Conservation (phyloP, 2,797 vertebrate genomes). For the Ibycter americanus region DNA sequence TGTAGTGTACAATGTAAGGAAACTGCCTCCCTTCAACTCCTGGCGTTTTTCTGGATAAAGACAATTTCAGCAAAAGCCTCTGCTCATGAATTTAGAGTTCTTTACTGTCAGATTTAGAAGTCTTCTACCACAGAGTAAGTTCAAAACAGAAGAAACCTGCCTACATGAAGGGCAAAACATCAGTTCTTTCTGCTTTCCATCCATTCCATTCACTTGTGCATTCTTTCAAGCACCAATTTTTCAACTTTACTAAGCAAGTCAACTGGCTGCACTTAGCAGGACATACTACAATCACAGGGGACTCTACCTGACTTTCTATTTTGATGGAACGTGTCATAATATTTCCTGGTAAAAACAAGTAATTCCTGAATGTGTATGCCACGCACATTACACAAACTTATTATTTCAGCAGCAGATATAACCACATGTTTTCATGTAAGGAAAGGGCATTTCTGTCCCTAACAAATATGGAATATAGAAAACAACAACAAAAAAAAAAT, state of each 20-base stretch:
- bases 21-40: background rate
- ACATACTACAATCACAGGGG: background rate
- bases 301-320: background rate
- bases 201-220: background rate
- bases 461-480: background rate
- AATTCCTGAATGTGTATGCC: background rate
- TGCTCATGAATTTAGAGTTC: background rate
- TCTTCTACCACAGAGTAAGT: background rate
- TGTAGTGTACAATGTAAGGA: background rate
- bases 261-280: background rate
- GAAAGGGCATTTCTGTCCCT: background rate
- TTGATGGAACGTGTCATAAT: background rate
- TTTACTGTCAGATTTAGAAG: background rate
- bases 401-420: background rate
- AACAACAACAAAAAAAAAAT: background rate
- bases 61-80: background rate
- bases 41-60: accelerated
- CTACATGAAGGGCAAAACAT: background rate
- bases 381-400: background rate
- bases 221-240: background rate
- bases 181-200: background rate
- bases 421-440: background rate
- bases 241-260: background rate
- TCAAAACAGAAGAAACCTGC: background rate
- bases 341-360: background rate